A percentile compares a stretch with the other conserved stretches of the same genome.
Conservation (phyloP, 2,797 vertebrate genomes). For the Schizothorax lantsangensis region DNA sequence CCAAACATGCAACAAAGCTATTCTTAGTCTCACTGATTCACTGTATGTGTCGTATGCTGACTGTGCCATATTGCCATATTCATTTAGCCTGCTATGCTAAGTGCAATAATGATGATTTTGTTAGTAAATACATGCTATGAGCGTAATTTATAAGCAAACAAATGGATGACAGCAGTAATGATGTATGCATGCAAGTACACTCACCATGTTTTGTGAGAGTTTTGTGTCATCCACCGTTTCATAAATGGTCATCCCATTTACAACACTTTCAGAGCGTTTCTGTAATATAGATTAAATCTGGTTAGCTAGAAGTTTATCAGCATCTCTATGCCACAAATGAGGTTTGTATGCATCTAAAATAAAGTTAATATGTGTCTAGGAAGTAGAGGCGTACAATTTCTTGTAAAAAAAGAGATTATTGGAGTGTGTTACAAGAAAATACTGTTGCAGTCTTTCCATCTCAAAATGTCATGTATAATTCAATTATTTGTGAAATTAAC, state of each 20-base stretch:
- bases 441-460: too few species aligned
- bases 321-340: background rate
- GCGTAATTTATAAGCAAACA: background rate
- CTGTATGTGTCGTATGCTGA: too few species aligned
- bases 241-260: slow-evolving; percentile 43
- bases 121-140: background rate
- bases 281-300: slow-evolving; percentile 3
- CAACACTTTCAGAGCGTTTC: slow-evolving; percentile 13
- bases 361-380: background rate
- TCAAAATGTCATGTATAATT: too few species aligned
- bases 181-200: background rate
- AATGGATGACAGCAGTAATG: background rate
- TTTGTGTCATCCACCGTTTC: slow-evolving; percentile 48
- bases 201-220: slow-evolving; percentile 15
- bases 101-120: background rate
- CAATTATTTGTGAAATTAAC: background rate
- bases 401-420: too few species aligned
- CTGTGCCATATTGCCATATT: background rate
- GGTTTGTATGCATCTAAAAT: background rate
- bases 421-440: too few species aligned
- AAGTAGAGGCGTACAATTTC: background rate
- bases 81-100: background rate
- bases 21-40: too few species aligned
- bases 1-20: background rate
- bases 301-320: background rate